Evolutionary conservation across 2,113 vertebrate species (phyloP), one percentile per base, ranked within the genome.

Genomic region (Tyrannus savana): DNA sequence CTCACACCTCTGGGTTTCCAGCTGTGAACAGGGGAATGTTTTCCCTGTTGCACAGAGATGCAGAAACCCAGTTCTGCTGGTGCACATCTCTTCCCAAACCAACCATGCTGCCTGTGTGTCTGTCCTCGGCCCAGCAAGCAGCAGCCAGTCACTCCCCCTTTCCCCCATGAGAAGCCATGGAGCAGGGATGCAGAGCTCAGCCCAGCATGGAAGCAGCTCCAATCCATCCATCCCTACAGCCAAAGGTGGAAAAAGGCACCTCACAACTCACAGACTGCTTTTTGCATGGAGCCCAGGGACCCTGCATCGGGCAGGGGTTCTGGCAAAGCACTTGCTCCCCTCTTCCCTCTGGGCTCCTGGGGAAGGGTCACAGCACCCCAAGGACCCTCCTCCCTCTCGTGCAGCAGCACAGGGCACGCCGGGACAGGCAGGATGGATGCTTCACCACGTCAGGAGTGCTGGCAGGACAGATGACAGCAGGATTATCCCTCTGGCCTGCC

Each of bases 401-500:
- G 62, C 37, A 50, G 63, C 63, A 63, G 37, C 63, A 81, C 4
- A 2, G 72, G 55, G 42, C 63, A 83, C 3, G 0, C 37, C 0
- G 0, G 75, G n/a, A 69, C 4, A 15, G 59, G 56, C 35, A 31
- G 33, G 41, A 76, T 88, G 64, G 41, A 76, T 88, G 64, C 86
- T 77, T 28, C 4, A 6, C 1, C 2, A 16, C 1, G 4, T 33
- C 42, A 35, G 24, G 24, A 31, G 60, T 59, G 68, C 59, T 90
- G 74, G 50, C 11, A 5, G 91, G 80, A 74, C 72, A 93, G 80
- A 93, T 87, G 83, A 95, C 35, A 58, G 76, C 27, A 24, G 89
- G 86, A 95, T 96, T 95, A 94, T 95, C 88, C 64, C 31, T 92
- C 67, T 78, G 86, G 91, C 55, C 85, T 84, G 86, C 33, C 68